Conservation (phyloP, 1,140 invertebrate genomes). For the Lanistes nyassanus region DNA sequence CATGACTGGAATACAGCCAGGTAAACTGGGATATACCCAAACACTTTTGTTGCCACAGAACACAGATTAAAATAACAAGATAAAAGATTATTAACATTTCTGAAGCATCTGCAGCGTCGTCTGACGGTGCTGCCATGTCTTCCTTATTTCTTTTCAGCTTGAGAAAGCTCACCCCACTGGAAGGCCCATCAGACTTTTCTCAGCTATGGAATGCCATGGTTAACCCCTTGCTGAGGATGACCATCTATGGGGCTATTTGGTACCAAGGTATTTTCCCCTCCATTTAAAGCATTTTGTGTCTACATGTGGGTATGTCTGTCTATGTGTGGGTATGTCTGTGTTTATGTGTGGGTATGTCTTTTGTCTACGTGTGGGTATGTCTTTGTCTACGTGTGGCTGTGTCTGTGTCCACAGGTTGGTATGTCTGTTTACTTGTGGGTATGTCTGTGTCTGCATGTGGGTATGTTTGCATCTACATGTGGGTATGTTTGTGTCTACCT, state of each 20-base stretch:
- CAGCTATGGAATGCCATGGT: constrained; percentile 60
- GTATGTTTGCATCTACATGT: not conserved
- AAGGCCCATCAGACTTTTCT: constrained; percentile 23
- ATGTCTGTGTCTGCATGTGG: not conserved
- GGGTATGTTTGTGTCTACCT: not conserved
- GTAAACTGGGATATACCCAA: no score
- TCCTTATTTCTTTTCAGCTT: no score
- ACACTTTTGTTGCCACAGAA: no score
- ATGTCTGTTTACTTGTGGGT: not conserved
- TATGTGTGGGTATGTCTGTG: not conserved
- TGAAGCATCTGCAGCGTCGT: no score
- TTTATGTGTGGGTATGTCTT: not conserved
- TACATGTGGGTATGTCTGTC: not conserved
- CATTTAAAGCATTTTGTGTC: not conserved
- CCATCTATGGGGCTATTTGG: constrained; percentile 57
- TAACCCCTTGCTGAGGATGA: constrained; percentile 50
- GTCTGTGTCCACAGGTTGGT: not conserved
- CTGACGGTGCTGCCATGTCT: no score
- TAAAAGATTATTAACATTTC: no score
- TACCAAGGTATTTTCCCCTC: constrained; percentile 51
- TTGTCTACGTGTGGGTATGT: not conserved
- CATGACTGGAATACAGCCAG: not conserved
- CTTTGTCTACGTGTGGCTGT: not conserved
- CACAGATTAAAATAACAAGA: no score
- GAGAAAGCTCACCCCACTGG: not conserved